These are phyloP conservation scores for Peromyscus attwateri DNA, from an alignment of 2,797 vertebrate genomes.

Conservation along the genomic window DNA sequence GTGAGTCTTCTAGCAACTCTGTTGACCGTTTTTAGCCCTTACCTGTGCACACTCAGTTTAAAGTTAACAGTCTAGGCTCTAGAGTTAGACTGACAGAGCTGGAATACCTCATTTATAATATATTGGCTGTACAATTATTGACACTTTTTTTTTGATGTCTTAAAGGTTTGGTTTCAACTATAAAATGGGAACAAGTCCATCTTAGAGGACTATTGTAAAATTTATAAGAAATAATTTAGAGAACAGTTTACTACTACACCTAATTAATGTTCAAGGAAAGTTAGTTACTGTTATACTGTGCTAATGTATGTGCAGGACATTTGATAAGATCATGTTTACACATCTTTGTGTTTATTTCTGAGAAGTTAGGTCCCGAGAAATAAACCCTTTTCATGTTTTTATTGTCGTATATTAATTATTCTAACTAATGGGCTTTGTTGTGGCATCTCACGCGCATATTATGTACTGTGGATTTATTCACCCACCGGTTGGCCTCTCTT, in stretches of 20 bases:
- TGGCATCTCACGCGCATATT: not conserved
- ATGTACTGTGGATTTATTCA: not conserved
- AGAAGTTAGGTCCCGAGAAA: not conserved
- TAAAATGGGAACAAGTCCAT: not conserved
- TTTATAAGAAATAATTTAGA: not conserved
- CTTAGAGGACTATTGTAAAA: not conserved
- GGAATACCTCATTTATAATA: not conserved
- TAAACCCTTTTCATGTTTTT: not conserved
- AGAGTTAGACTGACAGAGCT: not conserved
- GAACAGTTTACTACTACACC: not conserved
- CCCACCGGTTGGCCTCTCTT: not conserved
- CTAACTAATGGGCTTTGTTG: not conserved
- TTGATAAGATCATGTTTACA: not conserved
- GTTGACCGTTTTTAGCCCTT: not conserved
- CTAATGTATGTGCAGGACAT: not conserved
- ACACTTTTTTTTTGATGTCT: not conserved
- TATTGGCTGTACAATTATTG: not conserved
- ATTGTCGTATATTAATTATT: not conserved
- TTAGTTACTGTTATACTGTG: not conserved
- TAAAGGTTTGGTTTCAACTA: not conserved
- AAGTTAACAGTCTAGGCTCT: not conserved
- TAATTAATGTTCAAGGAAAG: not conserved
- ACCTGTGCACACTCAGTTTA: not conserved
- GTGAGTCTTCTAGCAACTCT: not conserved
- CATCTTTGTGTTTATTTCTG: constrained; percentile 29